phyloP scores from a whole-genome alignment of 92 coral and sea anemone species.

The Siderastrea siderea region DNA sequence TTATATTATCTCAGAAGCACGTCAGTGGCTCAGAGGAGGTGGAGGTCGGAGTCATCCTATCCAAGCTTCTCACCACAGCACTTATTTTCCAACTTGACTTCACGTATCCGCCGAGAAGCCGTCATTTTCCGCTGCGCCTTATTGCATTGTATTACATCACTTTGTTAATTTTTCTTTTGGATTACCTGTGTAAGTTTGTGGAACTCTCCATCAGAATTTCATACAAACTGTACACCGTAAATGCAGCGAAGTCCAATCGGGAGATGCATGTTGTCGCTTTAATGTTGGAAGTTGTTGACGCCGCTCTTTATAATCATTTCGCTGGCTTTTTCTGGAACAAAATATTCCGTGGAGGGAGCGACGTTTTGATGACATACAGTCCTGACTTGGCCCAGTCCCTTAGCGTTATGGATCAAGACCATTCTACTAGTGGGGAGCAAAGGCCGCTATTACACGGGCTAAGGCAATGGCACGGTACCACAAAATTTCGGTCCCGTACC shows the following conservation, averaged over 20 bases:
- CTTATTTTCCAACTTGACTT: conserved; percentile 70
- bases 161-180: conserved; percentile 57
- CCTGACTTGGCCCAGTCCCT: conserved; percentile 54
- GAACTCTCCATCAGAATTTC: conserved; percentile 65
- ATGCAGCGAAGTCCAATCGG: neutral
- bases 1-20: conserved; percentile 15
- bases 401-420: too few species aligned
- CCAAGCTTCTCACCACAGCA: conserved; percentile 54
- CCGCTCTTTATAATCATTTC: conserved; percentile 65
- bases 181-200: conserved; percentile 63
- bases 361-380: conserved; percentile 64
- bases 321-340: conserved; percentile 74
- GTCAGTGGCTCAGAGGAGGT: conserved; percentile 17
- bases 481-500: too few species aligned
- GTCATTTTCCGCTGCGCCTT: neutral
- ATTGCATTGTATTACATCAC: conserved; percentile 51
- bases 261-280: conserved; percentile 31
- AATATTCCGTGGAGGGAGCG: conserved; percentile 71
- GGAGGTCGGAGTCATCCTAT: conserved; percentile 52
- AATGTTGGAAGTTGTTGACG: conserved; percentile 64
- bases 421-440: too few species aligned
- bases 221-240: conserved; percentile 69
- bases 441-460: too few species aligned
- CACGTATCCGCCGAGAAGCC: conserved; percentile 55
- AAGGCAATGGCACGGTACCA: neutral